A percentile compares a stretch with the other conserved stretches of the same genome.
Conservation (phyloP, 2,113 vertebrate genomes). For the Theropithecus gelada region DNA sequence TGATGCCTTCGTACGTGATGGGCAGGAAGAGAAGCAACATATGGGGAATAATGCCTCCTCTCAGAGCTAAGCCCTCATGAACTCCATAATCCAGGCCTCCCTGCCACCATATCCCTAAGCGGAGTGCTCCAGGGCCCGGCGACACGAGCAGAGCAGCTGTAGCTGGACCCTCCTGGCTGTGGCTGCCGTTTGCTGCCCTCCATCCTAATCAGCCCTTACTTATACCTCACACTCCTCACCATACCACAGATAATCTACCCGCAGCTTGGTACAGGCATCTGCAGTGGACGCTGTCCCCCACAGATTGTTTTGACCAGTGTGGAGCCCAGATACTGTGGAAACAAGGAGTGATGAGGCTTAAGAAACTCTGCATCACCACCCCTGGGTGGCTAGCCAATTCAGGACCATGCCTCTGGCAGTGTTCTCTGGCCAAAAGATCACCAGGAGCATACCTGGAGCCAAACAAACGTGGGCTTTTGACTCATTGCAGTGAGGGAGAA, state of each 20-base stretch:
- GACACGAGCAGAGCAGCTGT: neutral
- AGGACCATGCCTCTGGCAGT: neutral
- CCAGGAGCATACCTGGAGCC: neutral
- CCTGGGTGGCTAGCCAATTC: neutral
- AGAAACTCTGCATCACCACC: neutral
- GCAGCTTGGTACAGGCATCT: conserved; percentile 93
- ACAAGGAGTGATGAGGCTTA: neutral
- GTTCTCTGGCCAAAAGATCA: neutral
- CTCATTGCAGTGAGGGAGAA: neutral
- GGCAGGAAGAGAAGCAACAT: neutral
- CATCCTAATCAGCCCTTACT: neutral
- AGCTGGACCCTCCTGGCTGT: neutral
- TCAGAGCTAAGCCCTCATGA: neutral
- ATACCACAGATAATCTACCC: conserved; percentile 75
- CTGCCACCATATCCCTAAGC: neutral
- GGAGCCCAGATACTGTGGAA: conserved; percentile 89
- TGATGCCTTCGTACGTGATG: neutral
- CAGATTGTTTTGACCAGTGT: conserved; percentile 92
- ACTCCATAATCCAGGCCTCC: neutral
- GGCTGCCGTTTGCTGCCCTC: neutral
- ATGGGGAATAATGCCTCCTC: neutral
- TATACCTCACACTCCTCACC: fast-evolving
- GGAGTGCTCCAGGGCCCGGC: neutral
- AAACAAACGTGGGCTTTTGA: neutral
- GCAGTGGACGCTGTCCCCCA: conserved; percentile 90